Evolutionary conservation across 1,140 invertebrate genomes (phyloP).

Genomic region (Nylanderia fulva): DNA sequence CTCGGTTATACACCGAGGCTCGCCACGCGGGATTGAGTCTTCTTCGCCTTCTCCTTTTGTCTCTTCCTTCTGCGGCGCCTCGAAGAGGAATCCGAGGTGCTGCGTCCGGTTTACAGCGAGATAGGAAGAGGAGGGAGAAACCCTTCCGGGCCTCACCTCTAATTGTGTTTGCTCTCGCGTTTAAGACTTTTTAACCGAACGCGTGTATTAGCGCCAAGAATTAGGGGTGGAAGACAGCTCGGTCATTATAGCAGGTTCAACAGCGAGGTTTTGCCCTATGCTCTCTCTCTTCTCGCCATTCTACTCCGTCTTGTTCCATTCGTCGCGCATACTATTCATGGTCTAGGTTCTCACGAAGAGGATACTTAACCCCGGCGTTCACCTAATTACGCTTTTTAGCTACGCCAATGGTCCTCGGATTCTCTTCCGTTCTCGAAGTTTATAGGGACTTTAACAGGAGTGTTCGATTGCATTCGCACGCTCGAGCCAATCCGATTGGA

Average conservation of each 20-base stretch:
- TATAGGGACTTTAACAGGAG: conserved; percentile 69
- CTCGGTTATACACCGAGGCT: conserved; percentile 75
- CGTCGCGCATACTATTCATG: conserved; percentile 33
- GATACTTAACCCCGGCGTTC: conserved; percentile 46
- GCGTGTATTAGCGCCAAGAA: not conserved
- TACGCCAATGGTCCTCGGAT: conserved; percentile 62
- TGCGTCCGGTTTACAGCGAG: conserved; percentile 19
- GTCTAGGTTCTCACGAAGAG: conserved; percentile 11
- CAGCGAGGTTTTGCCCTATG: conserved; percentile 44
- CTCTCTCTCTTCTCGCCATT: conserved; percentile 30
- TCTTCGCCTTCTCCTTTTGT: conserved; percentile 74
- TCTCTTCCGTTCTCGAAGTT: conserved; percentile 28
- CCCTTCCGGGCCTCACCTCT: conserved; percentile 75
- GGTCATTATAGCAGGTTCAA: conserved; percentile 58
- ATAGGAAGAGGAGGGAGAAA: conserved; percentile 48
- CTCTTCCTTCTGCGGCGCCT: conserved; percentile 59
- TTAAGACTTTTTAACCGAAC: conserved; percentile 77
- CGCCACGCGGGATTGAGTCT: conserved; percentile 81
- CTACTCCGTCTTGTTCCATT: conserved; percentile 44
- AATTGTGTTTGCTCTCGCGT: conserved; percentile 82
- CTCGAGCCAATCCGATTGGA: conserved; percentile 81
- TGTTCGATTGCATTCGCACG: conserved; percentile 81
- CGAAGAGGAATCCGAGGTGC: conserved; percentile 29
- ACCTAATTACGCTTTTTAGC: conserved; percentile 25
- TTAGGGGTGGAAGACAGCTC: not conserved